Percentiles rank a stretch among this genome's conserved stretches.
These are phyloP conservation scores for Zaprionus vittiger DNA, from an alignment of 1,140 invertebrate species.

Conservation along the genomic window DNA sequence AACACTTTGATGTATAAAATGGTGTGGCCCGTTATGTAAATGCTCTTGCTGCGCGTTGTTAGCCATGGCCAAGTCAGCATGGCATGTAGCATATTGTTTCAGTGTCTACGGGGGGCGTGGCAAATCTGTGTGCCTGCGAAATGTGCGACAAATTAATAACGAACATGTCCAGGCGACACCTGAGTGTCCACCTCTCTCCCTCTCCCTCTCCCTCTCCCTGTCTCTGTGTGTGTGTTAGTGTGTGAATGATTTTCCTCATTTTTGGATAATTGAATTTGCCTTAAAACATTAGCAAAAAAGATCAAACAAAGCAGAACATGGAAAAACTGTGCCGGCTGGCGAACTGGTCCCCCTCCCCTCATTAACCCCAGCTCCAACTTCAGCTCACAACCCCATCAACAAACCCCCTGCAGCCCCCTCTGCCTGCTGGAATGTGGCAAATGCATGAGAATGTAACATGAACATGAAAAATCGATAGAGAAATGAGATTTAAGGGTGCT, in stretches of 20 bases:
- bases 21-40: slow-evolving; percentile 77
- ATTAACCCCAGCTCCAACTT: neutral
- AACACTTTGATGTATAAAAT: slow-evolving; percentile 81
- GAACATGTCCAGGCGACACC: neutral
- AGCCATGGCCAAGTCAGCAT: slow-evolving; percentile 72
- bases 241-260: slow-evolving; percentile 25
- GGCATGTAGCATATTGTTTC: slow-evolving; percentile 70
- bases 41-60: slow-evolving; percentile 73
- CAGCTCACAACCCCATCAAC: neutral
- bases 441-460: slow-evolving; percentile 66
- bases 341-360: neutral
- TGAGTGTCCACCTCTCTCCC: too few species aligned
- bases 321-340: slow-evolving; percentile 38
- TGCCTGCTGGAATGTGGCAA: slow-evolving; percentile 9
- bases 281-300: slow-evolving; percentile 21
- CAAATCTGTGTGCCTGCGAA: slow-evolving; percentile 32
- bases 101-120: slow-evolving; percentile 37
- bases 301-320: slow-evolving; percentile 38
- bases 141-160: slow-evolving; percentile 15
- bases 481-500: slow-evolving; percentile 81
- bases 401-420: neutral
- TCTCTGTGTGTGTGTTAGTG: slow-evolving; percentile 14
- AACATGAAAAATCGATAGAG: slow-evolving; percentile 81
- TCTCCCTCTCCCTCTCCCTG: neutral
- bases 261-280: slow-evolving; percentile 52